Base-by-base conservation (phyloP, 2,113 vertebrate genomes). In the Chloebia gouldiae region DNA sequence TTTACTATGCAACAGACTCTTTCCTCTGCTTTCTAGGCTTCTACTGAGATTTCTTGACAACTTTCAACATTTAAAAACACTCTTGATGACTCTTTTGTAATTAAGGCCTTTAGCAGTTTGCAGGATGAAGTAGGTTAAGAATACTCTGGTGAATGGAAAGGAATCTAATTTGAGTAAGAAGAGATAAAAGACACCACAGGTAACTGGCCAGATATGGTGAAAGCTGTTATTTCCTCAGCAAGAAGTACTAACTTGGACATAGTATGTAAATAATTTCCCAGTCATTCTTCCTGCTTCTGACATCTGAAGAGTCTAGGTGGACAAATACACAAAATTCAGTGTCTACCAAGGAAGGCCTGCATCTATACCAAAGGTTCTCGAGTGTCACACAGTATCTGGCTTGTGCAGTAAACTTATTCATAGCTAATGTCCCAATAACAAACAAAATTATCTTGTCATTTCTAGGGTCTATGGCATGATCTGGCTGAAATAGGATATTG, bases 381-480 rank as follows among this genome's bases (percentile, higher is more conserved):
- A 19, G 8, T 30, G 13, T 39, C 27, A 66, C 22, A 17, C 8
- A 10, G 4, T 50, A 30, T 6, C 16, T 61, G 33, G 7, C 8
- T 71, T 80, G 14, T 80, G 30, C 39, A 79, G 19, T 54, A 40
- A 23, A 61, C 3, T n/a, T 65, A 16, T 8, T 11, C 1, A 35
- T 25, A 66, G 23, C 4, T 47, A 19, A 27, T 76, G 4, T 51
- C 49, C 4, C 9, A 71, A 47, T 25, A 80, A 35, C 9, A 40
- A 59, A 9, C 1, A 60, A 70, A 87, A 17, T 3, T n/a, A 22
- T n/a, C 3, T n/a, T 3, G 0, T 11, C 1, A 8, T 80, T 83
- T 44, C 15, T 40, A 64, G 8, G 3, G 25, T 61, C 19, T 45
- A 1, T 24, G 12, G 9, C 8, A 49, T 12, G 15, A 59, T 64